These are phyloP conservation scores for Oreochromis niloticus DNA, from an alignment of 2,113 vertebrate genomes.

Conservation along the genomic window DNA sequence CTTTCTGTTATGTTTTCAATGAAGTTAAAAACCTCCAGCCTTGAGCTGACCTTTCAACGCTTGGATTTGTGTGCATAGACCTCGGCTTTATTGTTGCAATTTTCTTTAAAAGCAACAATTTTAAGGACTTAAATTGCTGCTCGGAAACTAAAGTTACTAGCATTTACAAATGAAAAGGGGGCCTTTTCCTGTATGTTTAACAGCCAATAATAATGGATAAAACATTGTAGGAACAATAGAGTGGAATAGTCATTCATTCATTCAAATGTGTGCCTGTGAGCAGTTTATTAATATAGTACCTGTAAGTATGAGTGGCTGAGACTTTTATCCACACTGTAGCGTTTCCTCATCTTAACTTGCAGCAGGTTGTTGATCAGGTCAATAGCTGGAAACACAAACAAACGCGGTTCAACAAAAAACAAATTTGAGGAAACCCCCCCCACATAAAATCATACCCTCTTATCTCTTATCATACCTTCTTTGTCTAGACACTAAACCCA, in stretches of 20 bases:
- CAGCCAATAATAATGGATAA: background rate
- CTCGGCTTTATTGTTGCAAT: background rate
- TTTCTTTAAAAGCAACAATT: background rate
- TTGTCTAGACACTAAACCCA: background rate
- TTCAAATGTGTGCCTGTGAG: background rate
- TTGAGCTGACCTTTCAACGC: background rate
- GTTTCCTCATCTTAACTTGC: constrained; percentile 93
- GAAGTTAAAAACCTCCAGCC: background rate
- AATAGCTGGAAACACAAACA: constrained; percentile 69
- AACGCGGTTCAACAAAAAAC: background rate
- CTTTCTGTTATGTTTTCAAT: background rate
- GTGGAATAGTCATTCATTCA: background rate
- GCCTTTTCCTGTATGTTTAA: background rate
- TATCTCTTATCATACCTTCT: background rate
- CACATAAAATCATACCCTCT: background rate
- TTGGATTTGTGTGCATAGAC: background rate
- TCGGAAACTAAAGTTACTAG: background rate
- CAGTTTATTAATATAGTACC: constrained; percentile 58
- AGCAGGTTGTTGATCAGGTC: constrained; percentile 93
- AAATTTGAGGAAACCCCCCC: background rate
- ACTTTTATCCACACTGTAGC: constrained; percentile 92
- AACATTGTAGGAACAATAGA: background rate
- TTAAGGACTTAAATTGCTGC: background rate
- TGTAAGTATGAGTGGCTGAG: constrained; percentile 87
- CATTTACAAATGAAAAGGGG: background rate